These are phyloP conservation scores for Sinocyclocheilus rhinocerous DNA, from an alignment of 2,113 vertebrate genomes.

Conservation along the genomic window DNA sequence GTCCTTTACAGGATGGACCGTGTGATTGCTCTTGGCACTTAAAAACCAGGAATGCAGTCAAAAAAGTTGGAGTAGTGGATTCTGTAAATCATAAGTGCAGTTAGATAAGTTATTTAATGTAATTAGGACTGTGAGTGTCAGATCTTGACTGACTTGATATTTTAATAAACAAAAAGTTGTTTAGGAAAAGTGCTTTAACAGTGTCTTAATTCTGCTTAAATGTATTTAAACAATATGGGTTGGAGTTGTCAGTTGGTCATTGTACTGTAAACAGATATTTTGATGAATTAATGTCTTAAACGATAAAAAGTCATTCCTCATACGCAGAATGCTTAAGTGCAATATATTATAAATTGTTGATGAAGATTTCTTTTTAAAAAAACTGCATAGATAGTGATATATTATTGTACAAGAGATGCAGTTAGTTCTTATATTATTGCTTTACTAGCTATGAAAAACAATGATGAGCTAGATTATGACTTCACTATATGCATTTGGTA, in stretches of 20 bases:
- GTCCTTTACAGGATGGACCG: not conserved
- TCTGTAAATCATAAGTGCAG: not conserved
- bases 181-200: constrained; percentile 25
- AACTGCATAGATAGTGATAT: constrained; percentile 8
- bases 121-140: constrained; percentile 19
- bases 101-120: constrained; percentile 29
- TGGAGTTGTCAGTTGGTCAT: constrained; percentile 6
- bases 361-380: constrained; percentile 4
- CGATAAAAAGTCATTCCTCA: constrained; percentile 37
- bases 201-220: constrained; percentile 35
- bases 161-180: not conserved
- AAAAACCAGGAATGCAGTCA: not conserved
- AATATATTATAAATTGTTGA: constrained; percentile 26
- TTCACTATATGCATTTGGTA: constrained; percentile 6
- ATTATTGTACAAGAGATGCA: constrained; percentile 11
- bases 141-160: constrained; percentile 4
- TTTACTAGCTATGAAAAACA: not conserved
- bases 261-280: constrained; percentile 29
- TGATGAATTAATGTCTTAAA: constrained; percentile 24
- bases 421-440: not conserved
- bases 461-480: constrained; percentile 17
- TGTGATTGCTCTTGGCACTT: not conserved
- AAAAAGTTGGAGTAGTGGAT: not conserved
- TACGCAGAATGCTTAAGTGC: constrained; percentile 34
- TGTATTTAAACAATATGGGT: constrained; percentile 15